These are phyloP conservation scores for Celastrina argiolus DNA, from an alignment of 2,888 invertebrate species.

Conservation along the genomic window DNA sequence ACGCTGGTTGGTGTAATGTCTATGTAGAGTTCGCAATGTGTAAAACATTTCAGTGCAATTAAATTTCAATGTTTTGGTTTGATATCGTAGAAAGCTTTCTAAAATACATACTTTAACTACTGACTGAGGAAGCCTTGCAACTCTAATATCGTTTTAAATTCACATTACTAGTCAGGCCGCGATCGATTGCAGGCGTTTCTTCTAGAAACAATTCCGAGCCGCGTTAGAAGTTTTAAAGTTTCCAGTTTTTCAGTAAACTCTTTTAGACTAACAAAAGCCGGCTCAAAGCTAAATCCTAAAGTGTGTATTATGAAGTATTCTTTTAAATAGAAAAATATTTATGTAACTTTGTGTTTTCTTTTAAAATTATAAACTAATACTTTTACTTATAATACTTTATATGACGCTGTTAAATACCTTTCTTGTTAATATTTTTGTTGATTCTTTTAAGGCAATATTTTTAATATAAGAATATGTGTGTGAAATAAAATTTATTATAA, in stretches of 20 bases:
- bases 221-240: conserved; percentile 9
- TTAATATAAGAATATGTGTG: no score
- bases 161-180: neutral
- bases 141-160: neutral
- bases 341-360: neutral
- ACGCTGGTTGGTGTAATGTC: neutral
- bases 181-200: conserved; percentile 2
- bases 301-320: neutral
- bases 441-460: no score
- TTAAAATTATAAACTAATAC: neutral
- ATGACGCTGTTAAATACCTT: no score
- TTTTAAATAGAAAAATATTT: neutral
- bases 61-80: neutral
- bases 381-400: neutral
- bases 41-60: neutral
- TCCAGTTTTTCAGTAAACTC: neutral
- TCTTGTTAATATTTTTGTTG: no score
- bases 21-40: neutral
- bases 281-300: neutral
- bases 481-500: no score
- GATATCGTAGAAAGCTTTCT: neutral
- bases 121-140: neutral
- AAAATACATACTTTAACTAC: neutral
- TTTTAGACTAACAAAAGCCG: neutral
- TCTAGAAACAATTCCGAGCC: conserved; percentile 4